A percentile compares a stretch with the other conserved stretches of the same genome.
phyloP scores from a whole-genome alignment of 92 coral and sea anemone genomes.

The Isaurus tuberculatus region DNA sequence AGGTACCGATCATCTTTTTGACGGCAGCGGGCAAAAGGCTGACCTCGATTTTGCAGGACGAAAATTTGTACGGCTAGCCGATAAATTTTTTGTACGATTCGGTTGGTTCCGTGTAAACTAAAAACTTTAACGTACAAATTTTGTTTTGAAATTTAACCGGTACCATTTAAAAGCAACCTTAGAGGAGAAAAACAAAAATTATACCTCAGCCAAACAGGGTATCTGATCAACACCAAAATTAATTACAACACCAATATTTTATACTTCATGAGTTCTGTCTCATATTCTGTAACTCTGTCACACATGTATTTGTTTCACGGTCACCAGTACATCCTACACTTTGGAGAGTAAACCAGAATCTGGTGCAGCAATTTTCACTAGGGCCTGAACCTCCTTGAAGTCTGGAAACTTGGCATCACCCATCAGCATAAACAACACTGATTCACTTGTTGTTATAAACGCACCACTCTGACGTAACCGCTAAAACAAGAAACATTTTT shows the following conservation, averaged over 20 bases:
- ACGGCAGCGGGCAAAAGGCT: too few species aligned
- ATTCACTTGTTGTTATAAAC: slow-evolving; percentile 95
- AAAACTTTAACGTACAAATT: too few species aligned
- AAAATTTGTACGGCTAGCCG: too few species aligned
- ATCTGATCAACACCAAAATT: too few species aligned
- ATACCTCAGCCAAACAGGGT: too few species aligned
- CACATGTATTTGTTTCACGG: background rate
- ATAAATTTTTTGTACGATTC: too few species aligned
- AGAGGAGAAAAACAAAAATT: too few species aligned
- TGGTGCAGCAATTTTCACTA: slow-evolving; percentile 97
- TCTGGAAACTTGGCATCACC: slow-evolving; percentile 90
- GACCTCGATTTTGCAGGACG: too few species aligned
- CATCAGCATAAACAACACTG: slow-evolving; percentile 83
- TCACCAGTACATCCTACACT: slow-evolving; percentile 51
- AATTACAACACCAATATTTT: background rate
- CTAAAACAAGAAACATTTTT: slow-evolving; percentile 54
- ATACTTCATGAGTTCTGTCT: background rate
- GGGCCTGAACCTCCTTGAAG: slow-evolving; percentile 95
- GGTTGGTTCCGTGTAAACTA: too few species aligned
- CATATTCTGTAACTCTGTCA: background rate
- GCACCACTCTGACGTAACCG: slow-evolving; percentile 97
- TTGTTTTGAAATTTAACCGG: background rate
- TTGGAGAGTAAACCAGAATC: slow-evolving; percentile 95
- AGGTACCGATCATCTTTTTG: too few species aligned
- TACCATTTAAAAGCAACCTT: too few species aligned